These are phyloP conservation scores for Chironomus tentans DNA, from an alignment of 2,888 invertebrate genomes.

Conservation along the genomic window DNA sequence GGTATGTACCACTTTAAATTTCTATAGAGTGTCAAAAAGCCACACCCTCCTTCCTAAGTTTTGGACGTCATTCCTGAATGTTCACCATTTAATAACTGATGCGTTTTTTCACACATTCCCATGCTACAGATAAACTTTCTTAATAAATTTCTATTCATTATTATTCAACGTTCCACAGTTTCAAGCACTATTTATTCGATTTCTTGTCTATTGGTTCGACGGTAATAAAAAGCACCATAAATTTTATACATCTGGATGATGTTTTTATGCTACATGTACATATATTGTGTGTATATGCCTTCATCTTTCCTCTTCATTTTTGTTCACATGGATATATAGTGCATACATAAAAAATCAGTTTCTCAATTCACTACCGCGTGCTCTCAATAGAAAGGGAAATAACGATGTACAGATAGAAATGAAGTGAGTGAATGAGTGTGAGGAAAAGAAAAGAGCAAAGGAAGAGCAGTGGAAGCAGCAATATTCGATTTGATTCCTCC, in stretches of 20 bases:
- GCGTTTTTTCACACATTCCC: neutral
- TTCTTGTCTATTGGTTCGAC: slow-evolving; percentile 22
- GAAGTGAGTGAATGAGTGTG: neutral
- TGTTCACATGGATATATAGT: neutral
- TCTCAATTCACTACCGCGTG: slow-evolving; percentile 2
- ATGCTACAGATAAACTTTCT: too few relatives aligned
- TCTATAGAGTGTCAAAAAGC: too few relatives aligned
- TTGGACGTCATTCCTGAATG: too few relatives aligned
- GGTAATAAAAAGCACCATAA: slow-evolving; percentile 23
- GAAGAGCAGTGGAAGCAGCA: neutral
- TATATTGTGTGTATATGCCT: neutral
- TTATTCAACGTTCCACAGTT: slow-evolving; percentile 1
- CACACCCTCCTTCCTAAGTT: too few relatives aligned
- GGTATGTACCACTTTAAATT: too few relatives aligned
- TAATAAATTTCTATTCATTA: neutral
- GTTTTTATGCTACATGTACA: neutral
- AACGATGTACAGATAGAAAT: too few relatives aligned
- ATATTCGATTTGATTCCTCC: slow-evolving; percentile 23
- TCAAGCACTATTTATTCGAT: slow-evolving; percentile 24
- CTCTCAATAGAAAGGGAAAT: neutral
- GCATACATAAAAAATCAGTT: slow-evolving; percentile 25
- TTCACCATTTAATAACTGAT: too few relatives aligned
- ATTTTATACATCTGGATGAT: slow-evolving; percentile 25
- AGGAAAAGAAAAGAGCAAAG: neutral
- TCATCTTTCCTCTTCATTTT: neutral